These are phyloP conservation scores for Calliopsis andreniformis DNA, from an alignment of 1,140 invertebrate species.

Conservation along the genomic window DNA sequence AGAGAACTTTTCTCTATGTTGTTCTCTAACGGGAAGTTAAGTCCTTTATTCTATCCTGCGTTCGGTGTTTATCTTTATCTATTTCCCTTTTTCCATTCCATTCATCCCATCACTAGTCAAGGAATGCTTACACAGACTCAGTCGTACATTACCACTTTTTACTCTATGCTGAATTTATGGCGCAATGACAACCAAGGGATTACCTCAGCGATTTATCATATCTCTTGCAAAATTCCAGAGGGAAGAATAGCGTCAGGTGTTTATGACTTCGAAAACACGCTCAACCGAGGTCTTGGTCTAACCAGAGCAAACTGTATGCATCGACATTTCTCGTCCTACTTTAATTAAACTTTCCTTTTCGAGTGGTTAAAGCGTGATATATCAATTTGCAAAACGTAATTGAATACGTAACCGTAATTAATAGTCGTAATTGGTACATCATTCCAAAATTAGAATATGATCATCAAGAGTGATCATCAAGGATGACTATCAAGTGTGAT, in stretches of 20 bases:
- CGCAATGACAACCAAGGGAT: neutral
- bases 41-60: too few relatives aligned
- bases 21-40: too few relatives aligned
- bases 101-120: neutral
- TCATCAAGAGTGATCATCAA: too few relatives aligned
- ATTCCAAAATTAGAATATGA: too few relatives aligned
- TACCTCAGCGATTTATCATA: conserved; percentile 20
- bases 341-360: conserved; percentile 9
- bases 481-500: too few relatives aligned
- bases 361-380: too few relatives aligned
- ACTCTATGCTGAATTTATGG: neutral
- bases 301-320: neutral
- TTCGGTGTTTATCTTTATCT: neutral
- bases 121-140: neutral
- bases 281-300: neutral
- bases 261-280: neutral
- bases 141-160: conserved; percentile 11
- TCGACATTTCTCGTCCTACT: neutral
- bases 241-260: conserved; percentile 9
- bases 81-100: neutral
- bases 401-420: neutral
- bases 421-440: too few relatives aligned
- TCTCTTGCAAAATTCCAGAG: neutral
- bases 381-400: too few relatives aligned
- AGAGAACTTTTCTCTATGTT: too few relatives aligned